phyloP scores from a whole-genome alignment of 2,888 invertebrate species.

The Agonum fuliginosum region DNA sequence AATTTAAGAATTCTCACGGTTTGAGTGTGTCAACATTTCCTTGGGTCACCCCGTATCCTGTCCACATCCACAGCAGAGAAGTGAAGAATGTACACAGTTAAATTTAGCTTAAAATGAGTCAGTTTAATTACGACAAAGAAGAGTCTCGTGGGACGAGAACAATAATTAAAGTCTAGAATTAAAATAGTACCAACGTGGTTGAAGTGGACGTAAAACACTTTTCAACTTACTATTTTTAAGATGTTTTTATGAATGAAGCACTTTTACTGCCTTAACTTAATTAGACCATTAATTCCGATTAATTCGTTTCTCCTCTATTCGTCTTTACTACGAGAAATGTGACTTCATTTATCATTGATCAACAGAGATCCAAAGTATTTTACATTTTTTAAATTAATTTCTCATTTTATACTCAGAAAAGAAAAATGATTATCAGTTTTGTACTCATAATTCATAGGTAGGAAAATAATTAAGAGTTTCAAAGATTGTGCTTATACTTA shows the following conservation, averaged over 20 bases:
- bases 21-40: constrained; percentile 31
- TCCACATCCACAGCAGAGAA: too few relatives aligned
- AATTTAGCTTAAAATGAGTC: constrained; percentile 38
- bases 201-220: constrained; percentile 3
- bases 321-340: constrained; percentile 8
- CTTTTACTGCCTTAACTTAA: constrained; percentile 27
- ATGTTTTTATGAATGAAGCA: constrained; percentile 34
- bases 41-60: constrained; percentile 38
- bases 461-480: too few relatives aligned
- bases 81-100: background rate
- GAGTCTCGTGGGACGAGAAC: constrained; percentile 37
- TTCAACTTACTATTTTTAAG: constrained; percentile 25
- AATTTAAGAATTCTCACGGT: constrained; percentile 27
- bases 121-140: constrained; percentile 26
- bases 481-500: too few relatives aligned
- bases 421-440: too few relatives aligned
- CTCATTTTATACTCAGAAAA: too few relatives aligned
- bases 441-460: too few relatives aligned
- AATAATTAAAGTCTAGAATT: constrained; percentile 38
- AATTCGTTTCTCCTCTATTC: constrained; percentile 26
- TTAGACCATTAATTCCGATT: constrained; percentile 11
- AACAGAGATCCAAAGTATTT: background rate
- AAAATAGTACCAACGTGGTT: constrained; percentile 38
- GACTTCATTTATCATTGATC: too few relatives aligned
- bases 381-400: too few relatives aligned